These are phyloP conservation scores for Hystrix brachyura DNA, from an alignment of 2,113 vertebrate genomes.

Conservation along the genomic window DNA sequence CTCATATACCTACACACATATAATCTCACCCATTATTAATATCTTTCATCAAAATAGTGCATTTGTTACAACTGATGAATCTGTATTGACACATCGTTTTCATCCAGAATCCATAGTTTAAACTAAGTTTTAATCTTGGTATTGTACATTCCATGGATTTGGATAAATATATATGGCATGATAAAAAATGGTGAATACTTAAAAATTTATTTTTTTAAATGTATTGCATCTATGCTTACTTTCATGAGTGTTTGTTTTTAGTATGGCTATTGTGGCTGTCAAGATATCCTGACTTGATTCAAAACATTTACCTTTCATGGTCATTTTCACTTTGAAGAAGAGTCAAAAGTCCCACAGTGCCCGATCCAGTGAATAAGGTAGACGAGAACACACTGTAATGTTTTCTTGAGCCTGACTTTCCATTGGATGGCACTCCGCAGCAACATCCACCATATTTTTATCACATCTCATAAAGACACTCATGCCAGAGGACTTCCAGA, in stretches of 20 bases:
- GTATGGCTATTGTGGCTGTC: not conserved
- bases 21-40: not conserved
- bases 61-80: not conserved
- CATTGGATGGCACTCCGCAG: not conserved
- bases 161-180: not conserved
- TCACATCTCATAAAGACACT: not conserved
- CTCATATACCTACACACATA: not conserved
- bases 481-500: not conserved
- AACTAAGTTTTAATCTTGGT: not conserved
- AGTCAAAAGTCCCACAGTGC: not conserved
- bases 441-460: not conserved
- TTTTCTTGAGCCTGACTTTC: not conserved
- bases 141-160: not conserved
- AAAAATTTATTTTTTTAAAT: not conserved
- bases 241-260: not conserved
- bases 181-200: not conserved
- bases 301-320: not conserved
- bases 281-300: not conserved
- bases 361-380: not conserved
- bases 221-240: not conserved
- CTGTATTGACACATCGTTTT: not conserved
- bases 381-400: not conserved
- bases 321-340: not conserved
- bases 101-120: not conserved
- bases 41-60: not conserved